Base-by-base conservation (phyloP, 2,797 vertebrate species). In the Gobionotothen gibberifrons region DNA sequence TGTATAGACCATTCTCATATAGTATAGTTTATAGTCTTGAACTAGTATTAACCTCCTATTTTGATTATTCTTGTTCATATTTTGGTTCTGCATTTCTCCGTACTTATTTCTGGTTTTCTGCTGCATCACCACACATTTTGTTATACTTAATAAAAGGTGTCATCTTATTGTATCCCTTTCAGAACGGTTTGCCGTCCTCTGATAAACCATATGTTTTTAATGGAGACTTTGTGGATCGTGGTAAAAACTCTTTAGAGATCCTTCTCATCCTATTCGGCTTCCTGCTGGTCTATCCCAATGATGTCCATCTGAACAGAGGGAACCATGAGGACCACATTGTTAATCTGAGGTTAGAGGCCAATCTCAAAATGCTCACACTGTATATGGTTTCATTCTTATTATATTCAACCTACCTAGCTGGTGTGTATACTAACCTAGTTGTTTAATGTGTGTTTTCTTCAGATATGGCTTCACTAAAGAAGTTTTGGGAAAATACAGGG, bases 391-490 rank as follows among this genome's bases (percentile, higher is more conserved):
- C 22, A 16, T 17, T 65, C 11, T 13, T 9, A 19, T 61, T 42
- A 5, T 26, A 63, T 44, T 44, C 0, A 57, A 39, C 13, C 13
- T 72, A 9, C 46, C n/a, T n/a, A 59, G 7, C 11, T 39, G 10
- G n/a, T 59, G 4, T 32, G 13, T 19, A 9, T 13, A 55, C 19
- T 79, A 32, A 80, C 42, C 9, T 57, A 14, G 4, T 9, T 42
- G 14, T 48, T 21, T 8, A 14, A 12, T 81, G 67, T 80, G 19
- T 83, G 82, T 71, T 91, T 81, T 65, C 68, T 90, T 32, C 84
- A 99, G 97, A 87, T 99, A 99, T 11, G 98, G 97, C 61, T 98
- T 99, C 82, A 95, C 96, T 70, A 98, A 97, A 89, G 98, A 98
- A 90, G 96, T 99, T 47, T 95, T 96, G 92, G 94, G 94, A 46